Percentiles rank a stretch among this genome's conserved stretches.
Conservation (phyloP, 2,113 vertebrate genomes). For the Corydoras maculifer region DNA sequence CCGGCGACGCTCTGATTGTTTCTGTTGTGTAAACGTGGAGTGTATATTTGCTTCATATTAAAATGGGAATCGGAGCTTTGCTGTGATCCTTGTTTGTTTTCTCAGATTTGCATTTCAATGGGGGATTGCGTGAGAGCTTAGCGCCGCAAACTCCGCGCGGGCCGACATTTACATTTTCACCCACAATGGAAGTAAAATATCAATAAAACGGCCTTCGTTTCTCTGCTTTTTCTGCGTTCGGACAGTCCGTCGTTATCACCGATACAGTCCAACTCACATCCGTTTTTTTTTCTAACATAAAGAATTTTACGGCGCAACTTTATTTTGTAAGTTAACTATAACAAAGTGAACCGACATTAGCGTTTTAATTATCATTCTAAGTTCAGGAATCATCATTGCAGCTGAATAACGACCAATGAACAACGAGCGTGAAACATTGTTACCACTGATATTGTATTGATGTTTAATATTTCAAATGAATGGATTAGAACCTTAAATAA, state of each 20-base stretch:
- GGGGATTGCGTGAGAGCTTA: constrained; percentile 40
- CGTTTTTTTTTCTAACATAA: too few relatives aligned
- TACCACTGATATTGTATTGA: neutral
- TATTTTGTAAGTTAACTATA: too few relatives aligned
- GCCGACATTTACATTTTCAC: neutral
- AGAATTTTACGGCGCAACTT: too few relatives aligned
- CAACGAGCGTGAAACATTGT: neutral
- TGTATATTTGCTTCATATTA: constrained; percentile 48
- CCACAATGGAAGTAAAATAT: too few relatives aligned
- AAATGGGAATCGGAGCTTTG: constrained; percentile 39
- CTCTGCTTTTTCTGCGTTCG: too few relatives aligned
- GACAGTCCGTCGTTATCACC: too few relatives aligned
- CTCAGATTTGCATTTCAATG: constrained; percentile 58
- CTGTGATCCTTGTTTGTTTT: constrained; percentile 58
- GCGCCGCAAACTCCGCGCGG: constrained; percentile 21
- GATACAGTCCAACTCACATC: too few relatives aligned
- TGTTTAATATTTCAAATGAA: neutral
- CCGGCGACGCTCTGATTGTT: constrained; percentile 47
- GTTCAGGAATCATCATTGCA: too few relatives aligned
- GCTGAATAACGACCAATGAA: too few relatives aligned
- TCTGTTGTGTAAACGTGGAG: constrained; percentile 48
- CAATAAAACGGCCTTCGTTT: too few relatives aligned
- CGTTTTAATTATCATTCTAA: too few relatives aligned
- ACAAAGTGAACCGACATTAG: too few relatives aligned
- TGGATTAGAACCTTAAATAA: constrained; percentile 4